Evolutionary conservation across 2,797 vertebrate species (phyloP).

Genomic region (Octomys mimax): DNA sequence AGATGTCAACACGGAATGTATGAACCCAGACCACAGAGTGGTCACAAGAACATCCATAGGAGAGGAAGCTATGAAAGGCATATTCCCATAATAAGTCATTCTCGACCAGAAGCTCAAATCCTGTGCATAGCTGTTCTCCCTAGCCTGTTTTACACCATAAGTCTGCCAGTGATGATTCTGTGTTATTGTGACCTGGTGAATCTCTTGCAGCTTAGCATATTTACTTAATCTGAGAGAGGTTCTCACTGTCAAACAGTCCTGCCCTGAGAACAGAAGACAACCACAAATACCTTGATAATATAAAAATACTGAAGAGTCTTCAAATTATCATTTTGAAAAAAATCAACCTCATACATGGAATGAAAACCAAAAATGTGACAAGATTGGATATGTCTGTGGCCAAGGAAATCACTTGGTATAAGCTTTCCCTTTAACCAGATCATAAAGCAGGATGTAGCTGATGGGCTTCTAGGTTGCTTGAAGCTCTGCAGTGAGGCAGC

Average conservation of each 20-base stretch:
- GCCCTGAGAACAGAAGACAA: not conserved
- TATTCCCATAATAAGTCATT: not conserved
- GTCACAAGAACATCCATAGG: not conserved
- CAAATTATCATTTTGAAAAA: slow-evolving; percentile 43
- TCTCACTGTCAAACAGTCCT: not conserved
- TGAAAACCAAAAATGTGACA: not conserved
- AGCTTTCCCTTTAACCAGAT: not conserved
- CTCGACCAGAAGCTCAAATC: not conserved
- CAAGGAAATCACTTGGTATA: not conserved
- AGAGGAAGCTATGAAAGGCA: not conserved
- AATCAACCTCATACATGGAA: not conserved
- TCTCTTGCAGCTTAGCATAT: not conserved
- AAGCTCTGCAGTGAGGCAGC: not conserved
- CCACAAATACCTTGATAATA: not conserved
- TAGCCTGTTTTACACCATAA: not conserved
- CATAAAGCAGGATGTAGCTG: not conserved
- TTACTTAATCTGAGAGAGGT: not conserved
- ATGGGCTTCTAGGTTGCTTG: not conserved
- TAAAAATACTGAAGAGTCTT: slow-evolving; percentile 19
- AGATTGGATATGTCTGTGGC: not conserved
- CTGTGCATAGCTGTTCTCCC: not conserved
- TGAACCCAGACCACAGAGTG: not conserved
- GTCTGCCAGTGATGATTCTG: not conserved
- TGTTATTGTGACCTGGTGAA: not conserved
- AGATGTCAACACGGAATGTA: not conserved